A percentile compares a stretch with the other conserved stretches of the same genome.
Evolutionary conservation across 2,113 vertebrate genomes (phyloP).

Genomic region (Callorhinus ursinus): DNA sequence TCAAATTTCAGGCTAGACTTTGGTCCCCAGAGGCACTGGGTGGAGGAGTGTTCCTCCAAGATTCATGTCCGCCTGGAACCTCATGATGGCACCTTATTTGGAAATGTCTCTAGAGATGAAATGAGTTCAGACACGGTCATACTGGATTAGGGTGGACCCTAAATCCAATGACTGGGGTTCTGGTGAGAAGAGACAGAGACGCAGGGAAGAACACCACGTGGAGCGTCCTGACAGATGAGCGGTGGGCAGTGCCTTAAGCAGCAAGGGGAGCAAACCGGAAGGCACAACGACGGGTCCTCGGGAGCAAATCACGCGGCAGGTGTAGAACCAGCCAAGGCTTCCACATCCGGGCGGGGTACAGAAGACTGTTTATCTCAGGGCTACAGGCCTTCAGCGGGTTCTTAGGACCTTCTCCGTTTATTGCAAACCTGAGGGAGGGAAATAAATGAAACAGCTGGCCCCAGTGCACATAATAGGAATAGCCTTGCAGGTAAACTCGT

Average conservation of each 20-base stretch:
- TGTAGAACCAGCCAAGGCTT: not conserved
- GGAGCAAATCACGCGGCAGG: not conserved
- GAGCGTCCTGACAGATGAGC: not conserved
- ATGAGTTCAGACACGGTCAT: not conserved
- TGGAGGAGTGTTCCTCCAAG: fast-evolving
- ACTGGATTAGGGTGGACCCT: not conserved
- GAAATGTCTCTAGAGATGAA: not conserved
- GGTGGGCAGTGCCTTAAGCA: not conserved
- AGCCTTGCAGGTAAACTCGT: not conserved
- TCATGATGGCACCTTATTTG: fast-evolving
- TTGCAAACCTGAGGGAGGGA: not conserved
- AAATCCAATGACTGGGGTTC: not conserved
- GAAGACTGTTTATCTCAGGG: not conserved
- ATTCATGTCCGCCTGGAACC: not conserved
- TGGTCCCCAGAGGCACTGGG: fast-evolving
- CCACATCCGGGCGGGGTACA: fast-evolving
- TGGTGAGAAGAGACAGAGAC: not conserved
- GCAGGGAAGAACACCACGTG: fast-evolving
- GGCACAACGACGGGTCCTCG: fast-evolving
- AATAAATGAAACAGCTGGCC: no score
- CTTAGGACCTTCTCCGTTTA: not conserved
- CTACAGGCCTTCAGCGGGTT: fast-evolving
- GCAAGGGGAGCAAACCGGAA: not conserved
- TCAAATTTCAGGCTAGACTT: fast-evolving
- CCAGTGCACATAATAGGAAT: not conserved